Evolutionary conservation across 2,797 vertebrate species (phyloP), one percentile per base, ranked within the genome.

Genomic region (Alauda arvensis): DNA sequence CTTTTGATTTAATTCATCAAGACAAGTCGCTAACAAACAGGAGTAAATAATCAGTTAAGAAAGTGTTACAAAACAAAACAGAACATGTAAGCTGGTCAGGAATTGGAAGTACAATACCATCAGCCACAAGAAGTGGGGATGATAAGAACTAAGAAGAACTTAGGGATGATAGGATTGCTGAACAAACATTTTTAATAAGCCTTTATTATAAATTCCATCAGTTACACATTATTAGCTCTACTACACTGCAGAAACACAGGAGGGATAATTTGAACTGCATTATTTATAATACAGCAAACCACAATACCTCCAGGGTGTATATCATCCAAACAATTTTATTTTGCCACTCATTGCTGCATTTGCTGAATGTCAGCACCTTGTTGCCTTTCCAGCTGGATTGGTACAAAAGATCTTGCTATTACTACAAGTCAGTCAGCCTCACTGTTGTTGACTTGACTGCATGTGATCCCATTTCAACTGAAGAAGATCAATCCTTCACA

Each of bases 151-250:
- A 37, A 37, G 37, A 37, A 93, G 94, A 94, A 87, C n/a, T 82
- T 83, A 92, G 80, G 77, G 86, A 79, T 66, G 59, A 69, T 90
- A 91, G 84, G 85, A 77, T 95, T 90, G 91, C 78, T 91, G 93
- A 96, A 95, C 85, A 96, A 96, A 91, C 95, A 95, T 93, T 95
- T 86, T 95, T 94, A 95, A 95, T 95, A 95, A 93, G 72, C 52
- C 74, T 96, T 93, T 96, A 91, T 96, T 95, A 95, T 91, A 95
- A 96, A 96, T 96, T 95, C 87, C 91, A 95, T 95, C 93, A 92
- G 91, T 94, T 95, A 94, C 87, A 96, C 88, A 77, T 94, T 97
- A 94, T 96, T 96, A 94, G 91, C 69, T 96, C 86, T 89, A 52
- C 83, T 78, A 53, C 33, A 14, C 67, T 93, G 75, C 71, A 90